Evolutionary conservation across 2,113 vertebrate species (phyloP), one percentile per base, ranked within the genome.

Genomic region (Colaptes auratus): DNA sequence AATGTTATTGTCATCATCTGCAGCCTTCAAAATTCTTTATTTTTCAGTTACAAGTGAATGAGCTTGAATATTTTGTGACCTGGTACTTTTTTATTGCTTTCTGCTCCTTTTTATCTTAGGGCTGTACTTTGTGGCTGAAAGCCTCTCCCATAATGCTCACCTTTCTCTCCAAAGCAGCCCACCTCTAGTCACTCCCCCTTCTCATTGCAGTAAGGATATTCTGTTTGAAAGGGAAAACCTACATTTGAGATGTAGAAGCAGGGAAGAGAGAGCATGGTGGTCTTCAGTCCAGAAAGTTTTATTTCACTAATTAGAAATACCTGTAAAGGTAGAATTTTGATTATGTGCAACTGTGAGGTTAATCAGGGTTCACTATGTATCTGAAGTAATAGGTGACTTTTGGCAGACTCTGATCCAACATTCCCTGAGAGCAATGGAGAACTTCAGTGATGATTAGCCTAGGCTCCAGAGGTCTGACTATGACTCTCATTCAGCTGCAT

Each of bases 71-170:
- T 9, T 73, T 86, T 90, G n/a, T 76, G 7, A 76, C 25, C 11
- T 4, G 1, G 58, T 67, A 31, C 36, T 72, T 24, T 82, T 24
- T 67, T 79, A n/a, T 19, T 90, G 2, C 20, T 27, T 72, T 65
- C 21, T 0, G 0, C 20, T 75, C 18, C 14, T 52, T 61, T 33
- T 79, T 60, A 28, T 53, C 42, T 75, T 88, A 31, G 19, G 27
- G 59, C 15, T 90, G 23, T 5, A 3, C 25, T 65, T 61, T 61
- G 60, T 31, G 44, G 18, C 27, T 5, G 3, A 82, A 88, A 42
- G 27, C 36, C 6, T 86, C 42, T 80, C 8, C 9, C 10, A 4
- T 70, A 11, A 55, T 21, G n/a, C 6, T 5, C 1, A 65, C 0
- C 58, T 69, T 69, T 76, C 59, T 64, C 18, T 88, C 30, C 31